Evolutionary conservation across 23 tunicate genomes (phyloP).

Genomic region (Trididemnum clinides): DNA sequence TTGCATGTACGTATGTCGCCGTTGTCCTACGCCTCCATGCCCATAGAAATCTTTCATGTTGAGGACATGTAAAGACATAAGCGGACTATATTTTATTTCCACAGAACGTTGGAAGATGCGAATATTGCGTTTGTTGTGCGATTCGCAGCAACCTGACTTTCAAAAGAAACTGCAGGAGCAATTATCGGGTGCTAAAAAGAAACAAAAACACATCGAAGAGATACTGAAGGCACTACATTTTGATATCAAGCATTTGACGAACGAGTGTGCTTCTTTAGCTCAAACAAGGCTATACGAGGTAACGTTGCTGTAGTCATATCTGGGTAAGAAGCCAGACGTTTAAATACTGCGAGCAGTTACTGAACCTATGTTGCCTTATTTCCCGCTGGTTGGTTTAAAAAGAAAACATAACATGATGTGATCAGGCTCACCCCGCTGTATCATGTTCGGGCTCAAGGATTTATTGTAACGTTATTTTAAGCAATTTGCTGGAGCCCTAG

Average conservation of each 20-base stretch:
- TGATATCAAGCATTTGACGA: constrained; percentile 55
- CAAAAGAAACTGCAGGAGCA: constrained; percentile 47
- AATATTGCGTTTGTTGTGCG: constrained; percentile 62
- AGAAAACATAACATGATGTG: no score
- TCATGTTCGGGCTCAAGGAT: no score
- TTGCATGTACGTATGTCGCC: no score
- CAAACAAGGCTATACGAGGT: constrained; percentile 67
- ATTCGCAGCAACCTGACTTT: constrained; percentile 49
- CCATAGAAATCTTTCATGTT: no score
- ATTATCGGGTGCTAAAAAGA: constrained; percentile 26
- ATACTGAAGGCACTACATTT: not conserved
- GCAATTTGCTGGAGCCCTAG: not conserved
- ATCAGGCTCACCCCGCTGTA: no score
- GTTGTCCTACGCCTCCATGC: no score
- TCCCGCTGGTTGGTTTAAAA: no score
- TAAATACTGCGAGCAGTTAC: not conserved
- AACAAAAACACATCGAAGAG: constrained; percentile 36
- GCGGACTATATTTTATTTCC: not conserved
- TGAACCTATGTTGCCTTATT: no score
- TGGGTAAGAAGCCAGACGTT: no score
- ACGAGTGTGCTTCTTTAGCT: constrained; percentile 33
- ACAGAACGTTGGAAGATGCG: constrained; percentile 85
- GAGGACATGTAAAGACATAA: no score
- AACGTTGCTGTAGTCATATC: not conserved
- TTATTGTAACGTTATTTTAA: not conserved